Conservation (phyloP, 2,888 invertebrate species). For the Siphonodentalium dalli region DNA sequence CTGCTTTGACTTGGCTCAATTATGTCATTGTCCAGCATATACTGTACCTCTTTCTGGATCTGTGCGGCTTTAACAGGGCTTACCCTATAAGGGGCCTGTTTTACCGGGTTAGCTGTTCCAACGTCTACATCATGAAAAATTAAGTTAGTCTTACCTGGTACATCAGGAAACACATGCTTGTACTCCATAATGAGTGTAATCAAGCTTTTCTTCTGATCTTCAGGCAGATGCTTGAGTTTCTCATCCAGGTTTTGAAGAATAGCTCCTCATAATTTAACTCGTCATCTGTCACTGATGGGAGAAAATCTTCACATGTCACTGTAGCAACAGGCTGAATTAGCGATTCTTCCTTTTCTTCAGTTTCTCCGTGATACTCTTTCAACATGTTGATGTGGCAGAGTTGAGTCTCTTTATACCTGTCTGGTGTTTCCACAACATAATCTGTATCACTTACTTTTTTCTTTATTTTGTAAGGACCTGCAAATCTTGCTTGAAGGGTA, state of each 20-base stretch:
- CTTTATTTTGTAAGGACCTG: conserved; percentile 2
- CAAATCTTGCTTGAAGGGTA: conserved; percentile 2
- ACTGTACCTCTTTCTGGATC: conserved; percentile 20
- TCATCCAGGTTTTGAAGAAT: not conserved
- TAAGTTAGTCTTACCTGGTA: conserved; percentile 1
- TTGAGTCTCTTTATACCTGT: not conserved
- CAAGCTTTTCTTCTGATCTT: not conserved
- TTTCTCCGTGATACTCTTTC: conserved; percentile 5
- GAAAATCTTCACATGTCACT: too few relatives aligned
- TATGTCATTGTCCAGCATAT: conserved; percentile 29
- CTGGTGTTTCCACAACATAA: conserved; percentile 3
- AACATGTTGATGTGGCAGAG: conserved; percentile 12
- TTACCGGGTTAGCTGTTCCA: conserved; percentile 8
- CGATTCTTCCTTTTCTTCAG: not conserved
- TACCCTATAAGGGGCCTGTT: conserved; percentile 14
- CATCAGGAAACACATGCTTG: conserved; percentile 11
- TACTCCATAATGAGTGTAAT: not conserved
- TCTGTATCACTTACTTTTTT: not conserved
- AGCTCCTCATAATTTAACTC: not conserved
- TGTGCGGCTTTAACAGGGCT: conserved; percentile 9
- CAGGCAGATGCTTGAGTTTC: not conserved
- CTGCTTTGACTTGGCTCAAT: conserved; percentile 22
- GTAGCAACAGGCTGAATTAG: too few relatives aligned
- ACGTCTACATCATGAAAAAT: conserved; percentile 14
- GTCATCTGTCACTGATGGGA: not conserved